Evolutionary conservation across 1,140 invertebrate species (phyloP), one percentile per base, ranked within the genome.

Genomic region (Diorhabda carinulata): DNA sequence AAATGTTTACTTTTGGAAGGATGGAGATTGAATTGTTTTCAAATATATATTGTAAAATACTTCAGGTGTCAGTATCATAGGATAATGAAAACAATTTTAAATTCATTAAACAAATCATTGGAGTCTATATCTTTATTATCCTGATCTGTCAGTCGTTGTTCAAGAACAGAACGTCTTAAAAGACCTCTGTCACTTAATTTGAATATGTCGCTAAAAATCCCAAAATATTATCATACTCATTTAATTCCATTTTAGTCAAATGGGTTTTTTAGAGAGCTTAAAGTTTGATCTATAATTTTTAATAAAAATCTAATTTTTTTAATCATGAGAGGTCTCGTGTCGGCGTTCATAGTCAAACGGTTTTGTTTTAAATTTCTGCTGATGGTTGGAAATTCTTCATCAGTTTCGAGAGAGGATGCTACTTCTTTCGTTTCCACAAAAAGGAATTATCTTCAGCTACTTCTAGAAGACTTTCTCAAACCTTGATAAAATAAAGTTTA

Each of bases 11-110:
- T 25, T 61, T 61, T 61, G 60, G 60, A 61, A 61, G 60, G 60
- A 8, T 61, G 60, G 60, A 61, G 43, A 61, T 61, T 44, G 43
- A 61, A 61, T 61, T 61, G 43, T 61, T 59, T 59, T 59, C 58
- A 59, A 59, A 61, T 52, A 52, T 52, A 52, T 52, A 9, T 52
- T 52, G 9, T 52, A 52, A 52, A 52, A 52, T 52, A 52, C 9
- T 52, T 52, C 5, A 52, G 47, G 41, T 2, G 41, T 61, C n/a
- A 61, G 42, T 61, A 61, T 61, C 60, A 61, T 61, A 25, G 43
- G 60, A 9, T 61, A 61, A 61, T 52, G 47, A 52, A 52, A 52
- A 52, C 47, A 52, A 52, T 9, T 52, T 52, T 52, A 52, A 52
- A 1, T 25, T 25, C 25, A 25, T 25, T 25, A 25, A 25, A 25